Evolutionary conservation across 2,888 invertebrate genomes (phyloP).

Genomic region (Chelonus formosanus): DNA sequence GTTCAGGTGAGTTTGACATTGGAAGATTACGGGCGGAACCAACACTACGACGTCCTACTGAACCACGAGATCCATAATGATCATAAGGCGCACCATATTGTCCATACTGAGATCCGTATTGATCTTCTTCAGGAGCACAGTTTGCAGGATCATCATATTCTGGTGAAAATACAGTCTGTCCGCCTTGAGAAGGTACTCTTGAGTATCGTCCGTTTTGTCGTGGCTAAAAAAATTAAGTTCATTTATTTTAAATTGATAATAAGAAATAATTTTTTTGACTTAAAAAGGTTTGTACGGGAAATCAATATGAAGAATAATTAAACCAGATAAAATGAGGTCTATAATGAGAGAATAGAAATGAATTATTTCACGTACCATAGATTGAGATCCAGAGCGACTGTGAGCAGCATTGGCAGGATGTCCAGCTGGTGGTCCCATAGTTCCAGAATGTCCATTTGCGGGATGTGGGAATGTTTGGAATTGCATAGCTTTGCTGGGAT

Average conservation of each 20-base stretch:
- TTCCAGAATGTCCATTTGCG: conserved; percentile 78
- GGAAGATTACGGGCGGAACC: conserved; percentile 71
- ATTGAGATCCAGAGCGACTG: conserved; percentile 88
- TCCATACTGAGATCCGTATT: conserved; percentile 87
- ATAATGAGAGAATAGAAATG: background rate
- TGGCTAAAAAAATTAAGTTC: conserved; percentile 62
- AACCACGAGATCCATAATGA: conserved; percentile 87
- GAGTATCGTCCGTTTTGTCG: conserved; percentile 80
- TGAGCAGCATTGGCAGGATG: conserved; percentile 78
- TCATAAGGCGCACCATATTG: conserved; percentile 87
- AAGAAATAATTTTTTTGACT: too few species aligned
- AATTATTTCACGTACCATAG: conserved; percentile 72
- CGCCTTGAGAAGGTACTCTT: conserved; percentile 76
- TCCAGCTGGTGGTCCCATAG: conserved; percentile 80
- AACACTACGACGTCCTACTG: conserved; percentile 74
- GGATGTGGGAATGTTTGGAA: conserved; percentile 89
- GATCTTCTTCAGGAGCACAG: conserved; percentile 90
- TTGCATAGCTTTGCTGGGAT: conserved; percentile 88
- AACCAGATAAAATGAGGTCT: too few species aligned
- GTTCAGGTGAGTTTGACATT: conserved; percentile 71
- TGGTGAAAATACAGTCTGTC: conserved; percentile 70
- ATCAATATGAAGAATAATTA: too few species aligned
- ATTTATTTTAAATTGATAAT: too few species aligned
- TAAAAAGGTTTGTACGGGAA: too few species aligned
- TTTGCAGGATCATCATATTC: conserved; percentile 95